Evolutionary conservation across 2,888 invertebrate species (phyloP), one percentile per base, ranked within the genome.

Genomic region (Sinohyriopsis cumingii): DNA sequence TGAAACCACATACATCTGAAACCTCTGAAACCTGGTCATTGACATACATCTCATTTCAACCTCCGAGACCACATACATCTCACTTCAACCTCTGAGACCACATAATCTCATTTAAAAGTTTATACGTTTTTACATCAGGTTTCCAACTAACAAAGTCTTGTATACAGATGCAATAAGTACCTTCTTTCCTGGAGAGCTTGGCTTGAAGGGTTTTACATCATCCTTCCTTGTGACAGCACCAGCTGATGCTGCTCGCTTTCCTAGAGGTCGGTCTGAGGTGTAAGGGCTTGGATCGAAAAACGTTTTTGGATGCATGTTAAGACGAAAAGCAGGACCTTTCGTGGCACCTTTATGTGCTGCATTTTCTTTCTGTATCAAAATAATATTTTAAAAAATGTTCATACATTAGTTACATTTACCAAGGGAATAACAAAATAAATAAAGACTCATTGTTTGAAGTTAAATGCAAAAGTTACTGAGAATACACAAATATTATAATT

Each of bases 241-340:
- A 22, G 82, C 77, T 59, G 83, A 80, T 9, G 77, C 72, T 33
- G 77, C 73, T 57, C 79, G 70, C 68, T 82, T 83, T 18, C 82
- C 79, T 54, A 86, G 69, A 19, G 81, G 75, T 73, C 82, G 84
- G 69, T 87, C 88, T 22, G 84, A 78, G 22, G 76, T 68, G 78
- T 85, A 90, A 9, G 90, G 89, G 75, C 90, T 90, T 57, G 72
- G 73, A 78, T 88, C 88, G 82, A 90, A 90, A 75, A 81, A 89
- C 15, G 82, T 81, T 68, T 80, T 73, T 19, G 89, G 89, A 76
- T 86, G 86, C 87, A 89, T 88, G 73, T 89, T 89, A 63, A 89
- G 76, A 71, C 75, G 85, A 75, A 90, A 90, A 9, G 89, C 80
- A 33, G 87, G 86, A 24, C 88, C 89, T 75, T 89, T 89, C 77